Percentiles rank a stretch among this genome's conserved stretches.
These are phyloP conservation scores for Drosophila aff. DNA, from an alignment of 1,140 invertebrate genomes.

Conservation along the genomic window DNA sequence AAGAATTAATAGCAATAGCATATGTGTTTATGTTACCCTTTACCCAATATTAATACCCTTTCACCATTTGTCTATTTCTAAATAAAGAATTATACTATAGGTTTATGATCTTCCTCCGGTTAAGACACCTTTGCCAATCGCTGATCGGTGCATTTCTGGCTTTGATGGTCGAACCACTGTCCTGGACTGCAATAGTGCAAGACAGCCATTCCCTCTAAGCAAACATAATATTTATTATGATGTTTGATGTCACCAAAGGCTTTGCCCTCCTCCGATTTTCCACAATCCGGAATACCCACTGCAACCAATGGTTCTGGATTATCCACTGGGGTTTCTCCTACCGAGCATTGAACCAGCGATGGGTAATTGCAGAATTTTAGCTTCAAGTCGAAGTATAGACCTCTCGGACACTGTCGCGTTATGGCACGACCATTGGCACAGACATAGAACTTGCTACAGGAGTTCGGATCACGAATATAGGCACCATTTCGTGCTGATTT, in stretches of 20 bases:
- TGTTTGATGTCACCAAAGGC: conserved; percentile 30
- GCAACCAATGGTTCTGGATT: background rate
- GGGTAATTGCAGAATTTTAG: conserved; percentile 48
- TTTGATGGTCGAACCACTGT: conserved; percentile 49
- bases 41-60: conserved; percentile 17
- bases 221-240: conserved; percentile 60
- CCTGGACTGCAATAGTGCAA: conserved; percentile 54
- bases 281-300: conserved; percentile 20
- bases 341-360: conserved; percentile 37
- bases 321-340: background rate
- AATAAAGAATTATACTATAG: background rate
- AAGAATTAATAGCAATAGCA: background rate
- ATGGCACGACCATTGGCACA: conserved; percentile 54
- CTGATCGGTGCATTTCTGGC: conserved; percentile 35
- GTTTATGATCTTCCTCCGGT: background rate
- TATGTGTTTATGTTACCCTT: background rate
- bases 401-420: conserved; percentile 46
- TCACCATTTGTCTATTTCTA: conserved; percentile 26
- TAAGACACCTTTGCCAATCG: conserved; percentile 21
- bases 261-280: conserved; percentile 11
- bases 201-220: conserved; percentile 27
- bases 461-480: conserved; percentile 38
- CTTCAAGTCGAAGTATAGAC: conserved; percentile 51
- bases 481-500: conserved; percentile 30
- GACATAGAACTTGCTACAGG: conserved; percentile 60